Evolutionary conservation across 2,797 vertebrate genomes (phyloP).

Genomic region (Tapirus indicus): DNA sequence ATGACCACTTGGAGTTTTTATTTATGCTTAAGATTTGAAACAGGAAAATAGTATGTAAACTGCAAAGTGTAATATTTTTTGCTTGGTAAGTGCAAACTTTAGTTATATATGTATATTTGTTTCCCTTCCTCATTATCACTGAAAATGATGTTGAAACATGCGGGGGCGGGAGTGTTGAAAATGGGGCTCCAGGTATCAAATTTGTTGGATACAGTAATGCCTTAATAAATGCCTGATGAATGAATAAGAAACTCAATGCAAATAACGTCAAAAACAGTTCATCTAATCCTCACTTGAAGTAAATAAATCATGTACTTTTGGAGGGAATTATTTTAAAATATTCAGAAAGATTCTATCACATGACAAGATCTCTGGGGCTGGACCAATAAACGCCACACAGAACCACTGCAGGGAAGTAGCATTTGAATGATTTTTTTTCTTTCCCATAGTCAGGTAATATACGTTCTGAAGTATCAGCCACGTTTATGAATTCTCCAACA

Average conservation of each 20-base stretch:
- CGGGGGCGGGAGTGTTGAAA: neutral
- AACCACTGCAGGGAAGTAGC: neutral
- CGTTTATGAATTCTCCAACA: neutral
- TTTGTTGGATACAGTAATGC: no score
- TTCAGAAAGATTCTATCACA: no score
- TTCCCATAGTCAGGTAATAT: neutral
- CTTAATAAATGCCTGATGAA: no score
- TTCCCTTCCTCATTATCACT: neutral
- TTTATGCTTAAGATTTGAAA: conserved; percentile 31
- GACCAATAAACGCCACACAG: neutral
- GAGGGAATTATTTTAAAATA: no score
- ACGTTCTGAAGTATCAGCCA: neutral
- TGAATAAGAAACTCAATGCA: no score
- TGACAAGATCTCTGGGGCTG: neutral
- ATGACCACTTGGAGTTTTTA: neutral
- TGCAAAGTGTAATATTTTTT: neutral
- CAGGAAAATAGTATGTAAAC: neutral
- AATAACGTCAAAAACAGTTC: no score
- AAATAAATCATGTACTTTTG: no score
- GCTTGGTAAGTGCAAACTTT: neutral
- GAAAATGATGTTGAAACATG: neutral
- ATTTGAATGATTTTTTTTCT: neutral
- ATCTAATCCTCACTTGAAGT: no score
- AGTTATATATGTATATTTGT: neutral
- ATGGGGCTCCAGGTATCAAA: neutral